Evolutionary conservation across 2,888 invertebrate genomes (phyloP).

Genomic region (Xylota segnis): DNA sequence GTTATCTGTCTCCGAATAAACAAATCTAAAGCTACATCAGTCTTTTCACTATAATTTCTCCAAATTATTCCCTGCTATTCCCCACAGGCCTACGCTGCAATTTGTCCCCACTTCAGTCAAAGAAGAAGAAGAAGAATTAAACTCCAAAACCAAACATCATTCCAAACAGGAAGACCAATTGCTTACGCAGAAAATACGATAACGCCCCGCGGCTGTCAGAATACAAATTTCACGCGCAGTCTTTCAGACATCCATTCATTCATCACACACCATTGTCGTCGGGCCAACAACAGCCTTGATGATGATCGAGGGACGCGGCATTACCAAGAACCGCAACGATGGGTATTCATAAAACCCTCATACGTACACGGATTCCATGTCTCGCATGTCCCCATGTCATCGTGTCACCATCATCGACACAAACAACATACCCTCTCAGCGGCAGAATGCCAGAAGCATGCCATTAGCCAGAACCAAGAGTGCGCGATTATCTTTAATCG

Average conservation of each 20-base stretch:
- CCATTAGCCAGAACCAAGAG: conserved; percentile 69
- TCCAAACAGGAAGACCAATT: conserved; percentile 52
- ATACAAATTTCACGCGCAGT: conserved; percentile 66
- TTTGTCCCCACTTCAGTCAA: neutral
- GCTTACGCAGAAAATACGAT: conserved; percentile 53
- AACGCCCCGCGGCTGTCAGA: conserved; percentile 57
- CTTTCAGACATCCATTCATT: conserved; percentile 71
- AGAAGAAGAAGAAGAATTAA: conserved; percentile 1
- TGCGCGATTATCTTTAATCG: conserved; percentile 72
- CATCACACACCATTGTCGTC: conserved; percentile 62
- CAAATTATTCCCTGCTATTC: neutral
- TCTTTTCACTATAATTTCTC: neutral
- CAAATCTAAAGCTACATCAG: neutral
- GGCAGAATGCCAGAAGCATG: conserved; percentile 75
- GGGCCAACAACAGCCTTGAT: conserved; percentile 46
- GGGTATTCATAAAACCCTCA: conserved; percentile 64
- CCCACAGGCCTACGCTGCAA: neutral
- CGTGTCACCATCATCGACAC: conserved; percentile 64
- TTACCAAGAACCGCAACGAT: conserved; percentile 64
- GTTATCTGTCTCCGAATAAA: neutral
- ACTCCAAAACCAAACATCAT: conserved; percentile 32
- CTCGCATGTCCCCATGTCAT: conserved; percentile 58
- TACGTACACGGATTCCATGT: conserved; percentile 50
- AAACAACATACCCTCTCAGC: conserved; percentile 32
- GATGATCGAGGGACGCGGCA: conserved; percentile 61